Evolutionary conservation across 2,888 invertebrate genomes (phyloP).

Genomic region (Drosophila neotestacea): DNA sequence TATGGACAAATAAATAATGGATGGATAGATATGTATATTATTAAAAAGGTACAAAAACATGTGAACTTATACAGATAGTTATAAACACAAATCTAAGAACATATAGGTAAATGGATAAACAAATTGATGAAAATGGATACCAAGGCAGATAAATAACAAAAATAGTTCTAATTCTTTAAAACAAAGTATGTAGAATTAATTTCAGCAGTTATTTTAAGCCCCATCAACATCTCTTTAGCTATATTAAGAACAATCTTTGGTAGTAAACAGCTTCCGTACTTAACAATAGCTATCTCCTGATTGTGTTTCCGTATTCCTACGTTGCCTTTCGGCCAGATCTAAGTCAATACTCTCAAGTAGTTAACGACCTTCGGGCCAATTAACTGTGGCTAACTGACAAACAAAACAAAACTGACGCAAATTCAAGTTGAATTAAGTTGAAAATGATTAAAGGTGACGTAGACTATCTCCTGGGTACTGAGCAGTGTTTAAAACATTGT

Average conservation of each 20-base stretch:
- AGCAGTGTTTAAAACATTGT: conserved; percentile 23
- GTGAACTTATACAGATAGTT: too few species aligned
- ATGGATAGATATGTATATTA: too few species aligned
- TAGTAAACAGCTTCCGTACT: conserved; percentile 14
- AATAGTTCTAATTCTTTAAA: too few species aligned
- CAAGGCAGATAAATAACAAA: too few species aligned
- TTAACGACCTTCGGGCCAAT: conserved; percentile 65
- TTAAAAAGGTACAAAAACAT: too few species aligned
- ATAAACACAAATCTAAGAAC: too few species aligned
- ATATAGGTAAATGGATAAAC: too few species aligned
- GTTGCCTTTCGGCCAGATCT: conserved; percentile 10
- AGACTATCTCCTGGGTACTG: background rate
- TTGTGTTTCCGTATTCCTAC: conserved; percentile 12
- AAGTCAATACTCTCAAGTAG: conserved; percentile 13
- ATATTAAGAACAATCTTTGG: background rate
- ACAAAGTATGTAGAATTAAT: too few species aligned
- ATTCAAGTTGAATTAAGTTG: conserved; percentile 29
- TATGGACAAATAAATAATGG: too few species aligned
- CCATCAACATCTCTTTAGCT: background rate
- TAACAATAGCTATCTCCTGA: conserved; percentile 11
- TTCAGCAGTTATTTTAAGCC: background rate
- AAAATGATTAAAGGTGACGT: conserved; percentile 37
- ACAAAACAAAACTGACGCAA: conserved; percentile 22
- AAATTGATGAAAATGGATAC: too few species aligned
- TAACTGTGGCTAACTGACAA: conserved; percentile 43